Evolutionary conservation across 2,113 vertebrate species (phyloP), one percentile per base, ranked within the genome.

Genomic region (Probosciger aterrimus): DNA sequence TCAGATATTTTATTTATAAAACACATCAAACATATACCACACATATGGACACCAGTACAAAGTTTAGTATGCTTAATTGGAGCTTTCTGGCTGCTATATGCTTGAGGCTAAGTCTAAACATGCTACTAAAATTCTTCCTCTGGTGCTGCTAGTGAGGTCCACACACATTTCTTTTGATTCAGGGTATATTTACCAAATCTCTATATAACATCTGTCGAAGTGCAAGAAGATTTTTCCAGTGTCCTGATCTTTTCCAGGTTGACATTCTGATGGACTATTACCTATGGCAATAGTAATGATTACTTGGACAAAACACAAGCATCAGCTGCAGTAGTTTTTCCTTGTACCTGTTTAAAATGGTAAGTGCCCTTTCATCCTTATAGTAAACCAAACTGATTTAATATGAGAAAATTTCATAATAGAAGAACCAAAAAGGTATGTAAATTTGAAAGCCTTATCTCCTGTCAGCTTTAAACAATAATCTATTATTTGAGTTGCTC

Each of bases 391-490:
- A 87, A 84, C 28, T 57, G 55, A 65, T 91, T 92, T 82, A 86
- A 84, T 90, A 65, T 17, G 16, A 92, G 28, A 20, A 92, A 65
- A 90, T 69, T 83, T 82, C 47, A 39, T 71, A 73, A 57, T 12
- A 76, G 52, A 81, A 90, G 43, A 62, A 71, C 22, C 14, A 83
- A 92, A 93, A 84, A 84, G 31, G 3, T 50, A 86, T 89, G 86
- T 65, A 95, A 93, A 93, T 91, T 25, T 71, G 46, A 44, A 88
- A 88, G 20, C 55, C 53, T 82, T 82, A 82, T 81, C 80, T 93
- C 67, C n/a, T 93, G 76, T 76, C 88, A 95, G 37, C 62, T 57
- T 93, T 92, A 88, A 95, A 93, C 47, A 91, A 82, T 59, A 81
- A 86, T 79, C 39, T 75, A 49, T 93, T 91, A 88, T 90, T 35